Evolutionary conservation across 2,113 vertebrate genomes (phyloP).

Genomic region (Panthera uncia): DNA sequence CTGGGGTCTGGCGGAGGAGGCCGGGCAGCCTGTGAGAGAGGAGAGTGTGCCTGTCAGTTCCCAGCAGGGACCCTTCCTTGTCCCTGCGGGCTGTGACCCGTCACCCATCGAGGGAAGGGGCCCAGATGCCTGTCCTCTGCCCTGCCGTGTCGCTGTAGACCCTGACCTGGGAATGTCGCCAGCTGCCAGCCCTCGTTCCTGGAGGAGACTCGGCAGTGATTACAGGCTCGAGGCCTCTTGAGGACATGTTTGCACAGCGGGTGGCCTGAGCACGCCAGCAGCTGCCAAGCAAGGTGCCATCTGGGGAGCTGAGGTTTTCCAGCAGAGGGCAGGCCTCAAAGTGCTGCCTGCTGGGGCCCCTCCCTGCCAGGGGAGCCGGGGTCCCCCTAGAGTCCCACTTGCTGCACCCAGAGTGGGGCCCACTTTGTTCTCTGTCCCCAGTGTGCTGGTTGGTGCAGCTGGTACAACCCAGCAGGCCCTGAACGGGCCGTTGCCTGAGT

Average conservation of each 20-base stretch:
- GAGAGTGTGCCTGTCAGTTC: neutral
- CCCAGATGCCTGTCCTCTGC: neutral
- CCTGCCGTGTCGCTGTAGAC: neutral
- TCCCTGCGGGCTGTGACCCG: neutral
- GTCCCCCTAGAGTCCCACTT: neutral
- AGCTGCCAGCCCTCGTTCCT: neutral
- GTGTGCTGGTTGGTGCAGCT: neutral
- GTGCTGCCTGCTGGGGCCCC: neutral
- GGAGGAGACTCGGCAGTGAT: neutral
- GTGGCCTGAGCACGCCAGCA: neutral
- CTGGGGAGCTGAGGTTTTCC: neutral
- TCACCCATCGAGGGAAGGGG: fast-evolving
- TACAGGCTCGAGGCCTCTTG: neutral
- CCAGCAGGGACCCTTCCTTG: neutral
- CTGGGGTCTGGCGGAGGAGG: neutral
- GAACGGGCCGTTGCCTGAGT: neutral
- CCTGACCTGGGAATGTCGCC: neutral
- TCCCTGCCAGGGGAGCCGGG: fast-evolving
- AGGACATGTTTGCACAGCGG: neutral
- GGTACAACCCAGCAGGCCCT: neutral
- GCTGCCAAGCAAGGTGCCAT: neutral
- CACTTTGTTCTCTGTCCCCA: neutral
- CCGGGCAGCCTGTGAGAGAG: neutral
- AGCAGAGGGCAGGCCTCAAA: neutral
- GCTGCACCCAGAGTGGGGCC: neutral